Conservation (phyloP, 2,888 invertebrate species). For the Gasteruption jaculator region DNA sequence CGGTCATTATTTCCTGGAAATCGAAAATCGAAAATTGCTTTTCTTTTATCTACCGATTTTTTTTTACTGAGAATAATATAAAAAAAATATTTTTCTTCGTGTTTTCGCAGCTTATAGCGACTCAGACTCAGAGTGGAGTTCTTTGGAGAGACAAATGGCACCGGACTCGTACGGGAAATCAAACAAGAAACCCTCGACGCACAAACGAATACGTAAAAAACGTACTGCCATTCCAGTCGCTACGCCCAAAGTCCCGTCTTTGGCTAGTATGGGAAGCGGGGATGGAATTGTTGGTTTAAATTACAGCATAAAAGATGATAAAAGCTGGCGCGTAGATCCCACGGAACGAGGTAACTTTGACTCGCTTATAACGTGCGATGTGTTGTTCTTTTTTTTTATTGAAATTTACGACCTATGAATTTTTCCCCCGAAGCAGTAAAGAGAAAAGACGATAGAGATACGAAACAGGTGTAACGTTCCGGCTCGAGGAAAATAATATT, state of each 20-base stretch:
- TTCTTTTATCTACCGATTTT: slow-evolving; percentile 14
- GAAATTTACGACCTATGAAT: too few species aligned
- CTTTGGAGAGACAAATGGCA: slow-evolving; percentile 62
- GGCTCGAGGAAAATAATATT: too few species aligned
- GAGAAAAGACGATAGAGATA: too few species aligned
- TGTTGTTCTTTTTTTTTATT: too few species aligned
- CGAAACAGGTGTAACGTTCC: too few species aligned
- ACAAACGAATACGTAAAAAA: slow-evolving; percentile 70
- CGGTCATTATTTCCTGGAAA: not conserved
- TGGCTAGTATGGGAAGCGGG: slow-evolving; percentile 54
- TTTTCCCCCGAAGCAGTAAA: too few species aligned
- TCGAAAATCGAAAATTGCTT: slow-evolving; percentile 12
- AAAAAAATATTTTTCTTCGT: slow-evolving; percentile 11
- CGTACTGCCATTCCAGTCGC: slow-evolving; percentile 79
- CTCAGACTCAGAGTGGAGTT: slow-evolving; percentile 86
- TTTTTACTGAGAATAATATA: slow-evolving; percentile 3
- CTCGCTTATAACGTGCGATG: too few species aligned
- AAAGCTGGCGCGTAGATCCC: slow-evolving; percentile 46
- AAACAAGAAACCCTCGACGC: slow-evolving; percentile 65
- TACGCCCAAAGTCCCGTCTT: slow-evolving; percentile 74
- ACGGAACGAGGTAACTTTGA: slow-evolving; percentile 50
- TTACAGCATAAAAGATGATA: slow-evolving; percentile 49
- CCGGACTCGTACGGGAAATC: slow-evolving; percentile 61
- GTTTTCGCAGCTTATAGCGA: slow-evolving; percentile 69
- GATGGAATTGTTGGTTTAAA: slow-evolving; percentile 46